These are phyloP conservation scores for Varanus salvator DNA, from an alignment of 2,113 vertebrate genomes.

Conservation along the genomic window DNA sequence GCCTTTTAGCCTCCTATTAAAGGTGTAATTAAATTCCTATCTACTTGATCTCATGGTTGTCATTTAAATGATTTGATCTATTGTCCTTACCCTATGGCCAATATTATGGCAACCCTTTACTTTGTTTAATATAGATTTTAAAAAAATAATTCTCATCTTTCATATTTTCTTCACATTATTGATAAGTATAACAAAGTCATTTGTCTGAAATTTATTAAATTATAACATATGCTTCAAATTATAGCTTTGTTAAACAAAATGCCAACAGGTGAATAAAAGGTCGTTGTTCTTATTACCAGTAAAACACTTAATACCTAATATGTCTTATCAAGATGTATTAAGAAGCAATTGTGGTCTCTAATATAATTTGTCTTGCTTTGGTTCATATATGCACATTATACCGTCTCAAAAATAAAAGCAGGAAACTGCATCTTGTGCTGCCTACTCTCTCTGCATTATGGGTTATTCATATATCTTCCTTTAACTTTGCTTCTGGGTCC, in stretches of 20 bases:
- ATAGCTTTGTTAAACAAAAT: slow-evolving; percentile 39
- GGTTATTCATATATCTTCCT: accelerated
- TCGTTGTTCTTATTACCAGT: neutral
- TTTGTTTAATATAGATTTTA: neutral
- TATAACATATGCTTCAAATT: slow-evolving; percentile 35
- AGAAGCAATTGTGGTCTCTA: neutral
- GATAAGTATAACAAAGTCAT: slow-evolving; percentile 39
- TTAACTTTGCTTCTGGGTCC: neutral
- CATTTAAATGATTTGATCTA: neutral
- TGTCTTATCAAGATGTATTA: neutral
- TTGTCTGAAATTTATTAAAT: slow-evolving; percentile 19
- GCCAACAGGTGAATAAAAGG: slow-evolving; percentile 4
- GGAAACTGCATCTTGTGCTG: neutral
- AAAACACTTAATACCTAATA: neutral
- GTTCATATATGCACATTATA: neutral
- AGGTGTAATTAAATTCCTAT: slow-evolving; percentile 38
- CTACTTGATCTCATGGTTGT: slow-evolving; percentile 10
- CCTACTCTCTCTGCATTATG: neutral
- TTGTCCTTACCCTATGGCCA: neutral
- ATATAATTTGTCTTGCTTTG: slow-evolving; percentile 12
- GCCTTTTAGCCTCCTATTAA: neutral
- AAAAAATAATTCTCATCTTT: slow-evolving; percentile 36
- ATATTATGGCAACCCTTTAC: neutral
- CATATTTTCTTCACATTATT: slow-evolving; percentile 40
- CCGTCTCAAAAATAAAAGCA: neutral